Conservation (phyloP, 1,140 invertebrate genomes). For the Apis dorsata region DNA sequence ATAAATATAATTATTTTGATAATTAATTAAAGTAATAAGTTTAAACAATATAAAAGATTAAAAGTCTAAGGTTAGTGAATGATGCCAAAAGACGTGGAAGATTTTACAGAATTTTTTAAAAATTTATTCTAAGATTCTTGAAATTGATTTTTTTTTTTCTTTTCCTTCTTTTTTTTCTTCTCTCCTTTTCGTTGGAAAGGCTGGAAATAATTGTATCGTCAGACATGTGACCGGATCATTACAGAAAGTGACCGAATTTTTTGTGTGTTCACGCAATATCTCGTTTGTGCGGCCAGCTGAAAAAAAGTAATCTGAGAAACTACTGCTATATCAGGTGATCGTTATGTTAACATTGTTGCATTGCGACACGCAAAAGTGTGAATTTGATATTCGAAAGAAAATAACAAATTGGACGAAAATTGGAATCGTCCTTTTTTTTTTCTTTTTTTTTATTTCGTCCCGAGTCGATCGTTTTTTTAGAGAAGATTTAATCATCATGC, state of each 20-base stretch:
- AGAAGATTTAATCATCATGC: not conserved
- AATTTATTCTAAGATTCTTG: not conserved
- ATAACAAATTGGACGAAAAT: not conserved
- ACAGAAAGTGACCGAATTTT: conserved; percentile 47
- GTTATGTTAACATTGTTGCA: not conserved
- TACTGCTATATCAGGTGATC: not conserved
- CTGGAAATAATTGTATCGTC: not conserved
- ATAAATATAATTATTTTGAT: too few species aligned
- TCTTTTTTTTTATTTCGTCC: too few species aligned
- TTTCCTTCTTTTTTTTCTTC: not conserved
- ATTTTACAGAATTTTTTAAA: too few species aligned
- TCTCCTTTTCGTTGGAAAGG: too few species aligned
- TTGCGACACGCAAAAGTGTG: not conserved
- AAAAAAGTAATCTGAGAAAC: conserved; percentile 10
- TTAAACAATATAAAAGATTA: too few species aligned
- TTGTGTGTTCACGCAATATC: conserved; percentile 42
- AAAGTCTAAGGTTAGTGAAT: too few species aligned
- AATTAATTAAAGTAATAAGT: too few species aligned
- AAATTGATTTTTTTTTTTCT: not conserved
- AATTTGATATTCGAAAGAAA: not conserved
- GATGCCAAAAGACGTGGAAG: not conserved
- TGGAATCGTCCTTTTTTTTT: not conserved
- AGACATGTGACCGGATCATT: conserved; percentile 11
- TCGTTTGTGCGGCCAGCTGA: conserved; percentile 66
- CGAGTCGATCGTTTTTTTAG: not conserved